Percentiles rank a stretch among this genome's conserved stretches.
Conservation (phyloP, 2,113 vertebrate species). For the Rallus limicola region DNA sequence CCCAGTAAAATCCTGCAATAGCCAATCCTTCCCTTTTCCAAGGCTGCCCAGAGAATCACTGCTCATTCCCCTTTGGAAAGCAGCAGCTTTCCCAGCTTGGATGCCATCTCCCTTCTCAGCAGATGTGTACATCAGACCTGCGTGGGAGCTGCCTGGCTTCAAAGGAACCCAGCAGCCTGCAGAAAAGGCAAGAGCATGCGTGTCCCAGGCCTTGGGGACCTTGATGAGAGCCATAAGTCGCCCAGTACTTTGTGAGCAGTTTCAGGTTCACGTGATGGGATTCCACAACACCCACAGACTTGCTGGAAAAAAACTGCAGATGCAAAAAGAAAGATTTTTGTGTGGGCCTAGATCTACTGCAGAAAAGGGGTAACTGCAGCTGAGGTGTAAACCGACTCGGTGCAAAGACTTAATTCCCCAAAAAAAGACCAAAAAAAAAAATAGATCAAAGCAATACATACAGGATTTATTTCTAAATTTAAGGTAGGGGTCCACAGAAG, state of each 20-base stretch:
- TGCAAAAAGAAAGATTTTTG: not conserved
- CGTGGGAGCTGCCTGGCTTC: not conserved
- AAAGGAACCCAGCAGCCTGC: not conserved
- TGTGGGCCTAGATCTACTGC: not conserved
- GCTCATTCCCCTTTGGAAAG: not conserved
- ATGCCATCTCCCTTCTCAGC: not conserved
- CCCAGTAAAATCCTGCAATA: not conserved
- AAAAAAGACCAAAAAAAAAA: not conserved
- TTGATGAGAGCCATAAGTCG: not conserved
- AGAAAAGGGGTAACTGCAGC: not conserved
- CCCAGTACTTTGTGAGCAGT: not conserved
- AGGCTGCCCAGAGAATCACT: not conserved
- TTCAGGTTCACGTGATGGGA: not conserved
- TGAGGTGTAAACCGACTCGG: not conserved
- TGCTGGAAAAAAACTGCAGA: not conserved
- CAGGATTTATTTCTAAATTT: not conserved
- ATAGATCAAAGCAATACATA: not conserved
- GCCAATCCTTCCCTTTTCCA: not conserved
- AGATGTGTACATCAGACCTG: not conserved
- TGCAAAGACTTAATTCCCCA: not conserved
- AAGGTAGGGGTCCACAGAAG: not conserved
- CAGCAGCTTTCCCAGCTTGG: not conserved
- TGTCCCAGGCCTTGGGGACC: not conserved
- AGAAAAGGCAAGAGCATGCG: not conserved
- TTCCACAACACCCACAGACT: not conserved